Conservation (phyloP, 1,140 invertebrate species). For the Protaetia brevitarsis region DNA sequence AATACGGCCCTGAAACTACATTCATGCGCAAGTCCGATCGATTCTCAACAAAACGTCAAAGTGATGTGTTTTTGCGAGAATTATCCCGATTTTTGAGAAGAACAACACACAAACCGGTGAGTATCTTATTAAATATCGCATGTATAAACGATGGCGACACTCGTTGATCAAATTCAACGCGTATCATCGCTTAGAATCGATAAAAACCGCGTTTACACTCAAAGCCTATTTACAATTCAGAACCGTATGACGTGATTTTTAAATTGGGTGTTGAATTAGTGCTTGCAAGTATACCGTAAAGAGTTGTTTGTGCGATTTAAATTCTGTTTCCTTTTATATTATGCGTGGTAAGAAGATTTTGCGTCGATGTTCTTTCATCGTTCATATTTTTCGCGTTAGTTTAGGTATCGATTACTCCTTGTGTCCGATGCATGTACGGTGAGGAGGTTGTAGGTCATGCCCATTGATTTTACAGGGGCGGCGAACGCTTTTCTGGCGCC, state of each 20-base stretch:
- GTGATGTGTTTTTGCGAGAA: constrained; percentile 26
- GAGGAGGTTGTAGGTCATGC: constrained; percentile 28
- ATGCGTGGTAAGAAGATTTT: too few relatives aligned
- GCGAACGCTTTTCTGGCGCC: constrained; percentile 8
- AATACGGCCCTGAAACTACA: background rate
- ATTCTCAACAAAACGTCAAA: constrained; percentile 25
- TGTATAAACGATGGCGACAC: background rate
- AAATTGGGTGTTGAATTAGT: background rate
- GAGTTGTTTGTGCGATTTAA: too few relatives aligned
- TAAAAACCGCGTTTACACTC: background rate
- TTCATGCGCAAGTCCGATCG: constrained; percentile 18
- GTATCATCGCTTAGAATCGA: background rate
- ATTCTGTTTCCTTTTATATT: too few relatives aligned
- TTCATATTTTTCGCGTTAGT: background rate
- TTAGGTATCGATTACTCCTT: background rate
- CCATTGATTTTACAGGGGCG: constrained; percentile 30
- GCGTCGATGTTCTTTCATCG: background rate
- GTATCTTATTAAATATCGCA: constrained; percentile 15
- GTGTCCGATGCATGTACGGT: background rate
- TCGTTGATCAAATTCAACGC: background rate
- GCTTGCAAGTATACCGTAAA: too few relatives aligned
- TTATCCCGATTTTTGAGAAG: constrained; percentile 16
- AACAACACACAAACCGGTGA: background rate
- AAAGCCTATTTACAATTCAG: background rate
- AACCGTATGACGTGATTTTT: constrained; percentile 3